Evolutionary conservation across 2,888 invertebrate genomes (phyloP), one percentile per base, ranked within the genome.

Genomic region (Stenoptilia bipunctidactyla): DNA sequence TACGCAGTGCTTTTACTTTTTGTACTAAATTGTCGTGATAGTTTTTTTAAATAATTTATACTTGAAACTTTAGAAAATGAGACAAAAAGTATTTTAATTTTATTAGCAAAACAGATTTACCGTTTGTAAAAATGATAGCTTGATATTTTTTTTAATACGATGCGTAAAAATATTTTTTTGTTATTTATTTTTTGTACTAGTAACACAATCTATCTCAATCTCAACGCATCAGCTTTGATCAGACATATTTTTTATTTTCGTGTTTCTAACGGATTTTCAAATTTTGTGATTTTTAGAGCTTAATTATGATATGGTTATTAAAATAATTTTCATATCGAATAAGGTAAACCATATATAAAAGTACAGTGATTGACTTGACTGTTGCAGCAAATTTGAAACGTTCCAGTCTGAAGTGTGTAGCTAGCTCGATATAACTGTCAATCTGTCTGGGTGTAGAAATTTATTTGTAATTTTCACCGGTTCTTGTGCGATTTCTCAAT

Each of bases 391-490:
- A 80, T 83, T 84, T 82, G 67, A 83, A 84, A 82, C 76, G 80
- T 80, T 82, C 76, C 75, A 79, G 79, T 82, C 73, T 79, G 83
- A 84, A 83, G 83, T 83, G 75, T 74, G 80, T 66, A 74, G 75
- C 74, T 82, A 80, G 77, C 76, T 76, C 75, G 73, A 72, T 75
- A 72, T 80, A 83, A 80, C 83, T 85, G 83, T 83, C 84, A 83
- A 72, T 83, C 71, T 77, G 74, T 83, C 71, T 77, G 74, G 74
- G 73, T 80, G 77, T 80, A 82, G 82, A 82, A 83, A 83, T 75
- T 80, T 79, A 77, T 77, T 80, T 77, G 74, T 79, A 76, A 76
- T 83, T 79, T 80, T 79, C 80, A 80, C 82, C 83, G 83, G 83
- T 79, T 74, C 68, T 71, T 72, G 74, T 75, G 72, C 74, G 72